These are phyloP conservation scores for Isoperla grammatica DNA, from an alignment of 2,888 invertebrate genomes.

Conservation along the genomic window DNA sequence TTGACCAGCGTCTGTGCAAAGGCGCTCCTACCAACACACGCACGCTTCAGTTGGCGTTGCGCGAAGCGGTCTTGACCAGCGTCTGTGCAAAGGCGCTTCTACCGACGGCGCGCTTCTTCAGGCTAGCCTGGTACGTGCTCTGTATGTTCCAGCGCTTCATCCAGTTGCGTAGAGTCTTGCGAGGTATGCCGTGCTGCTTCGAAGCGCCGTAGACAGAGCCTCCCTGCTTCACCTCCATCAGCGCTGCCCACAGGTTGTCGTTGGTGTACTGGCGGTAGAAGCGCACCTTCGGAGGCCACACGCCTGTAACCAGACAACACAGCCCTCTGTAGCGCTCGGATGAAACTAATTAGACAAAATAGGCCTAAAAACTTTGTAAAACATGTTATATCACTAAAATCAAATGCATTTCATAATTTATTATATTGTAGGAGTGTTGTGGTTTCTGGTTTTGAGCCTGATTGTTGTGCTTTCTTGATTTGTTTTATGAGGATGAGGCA, in stretches of 20 bases:
- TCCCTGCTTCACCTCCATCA: constrained; percentile 55
- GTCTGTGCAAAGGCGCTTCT: constrained; percentile 41
- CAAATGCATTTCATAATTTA: no score
- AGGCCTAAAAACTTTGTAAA: background rate
- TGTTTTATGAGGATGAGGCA: no score
- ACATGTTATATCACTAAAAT: no score
- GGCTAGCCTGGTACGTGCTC: constrained; percentile 50
- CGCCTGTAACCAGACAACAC: no score
- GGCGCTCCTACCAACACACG: no score
- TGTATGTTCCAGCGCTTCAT: constrained; percentile 58
- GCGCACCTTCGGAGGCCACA: constrained; percentile 27
- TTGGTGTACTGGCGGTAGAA: constrained; percentile 45
- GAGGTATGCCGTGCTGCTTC: constrained; percentile 54
- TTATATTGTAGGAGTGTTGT: no score
- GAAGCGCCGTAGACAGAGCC: constrained; percentile 58
- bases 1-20: no score
- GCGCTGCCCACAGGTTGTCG: constrained; percentile 52
- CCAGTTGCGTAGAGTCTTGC: constrained; percentile 57
- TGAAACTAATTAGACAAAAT: background rate
- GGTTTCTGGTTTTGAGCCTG: no score
- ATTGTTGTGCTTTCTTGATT: no score
- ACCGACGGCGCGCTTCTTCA: constrained; percentile 53
- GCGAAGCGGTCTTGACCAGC: no score
- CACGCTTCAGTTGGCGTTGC: no score
- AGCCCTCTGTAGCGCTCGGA: no score